A percentile compares a stretch with the other conserved stretches of the same genome.
phyloP scores from a whole-genome alignment of 2,888 invertebrate species.

The Galeruca laticollis region DNA sequence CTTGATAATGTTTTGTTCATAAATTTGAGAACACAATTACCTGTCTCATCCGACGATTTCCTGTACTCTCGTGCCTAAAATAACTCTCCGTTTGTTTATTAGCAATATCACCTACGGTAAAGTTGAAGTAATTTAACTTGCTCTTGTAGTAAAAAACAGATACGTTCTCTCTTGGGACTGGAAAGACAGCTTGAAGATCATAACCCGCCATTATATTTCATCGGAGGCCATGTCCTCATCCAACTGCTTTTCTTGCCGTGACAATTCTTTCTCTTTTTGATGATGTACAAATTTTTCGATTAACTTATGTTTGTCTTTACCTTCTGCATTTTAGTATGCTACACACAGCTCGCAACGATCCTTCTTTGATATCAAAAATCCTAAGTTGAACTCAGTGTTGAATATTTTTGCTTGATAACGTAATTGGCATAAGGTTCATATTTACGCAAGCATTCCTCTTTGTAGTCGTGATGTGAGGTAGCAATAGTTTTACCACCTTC shows the following conservation, averaged over 20 bases:
- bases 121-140: constrained; percentile 25
- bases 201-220: constrained; percentile 21
- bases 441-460: constrained; percentile 2
- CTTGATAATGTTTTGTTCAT: background rate
- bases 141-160: constrained; percentile 28
- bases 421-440: constrained; percentile 21
- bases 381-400: constrained; percentile 22
- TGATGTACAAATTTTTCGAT: constrained; percentile 10
- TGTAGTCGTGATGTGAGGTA: constrained; percentile 16
- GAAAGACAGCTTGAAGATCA: constrained; percentile 20
- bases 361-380: constrained; percentile 16
- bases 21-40: constrained; percentile 6
- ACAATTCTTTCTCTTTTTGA: constrained; percentile 19
- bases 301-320: constrained; percentile 15
- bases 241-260: constrained; percentile 22
- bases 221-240: constrained; percentile 13
- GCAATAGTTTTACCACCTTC: constrained; percentile 25
- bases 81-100: background rate
- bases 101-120: constrained; percentile 10
- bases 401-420: constrained; percentile 32
- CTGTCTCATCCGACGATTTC: constrained; percentile 12
- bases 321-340: constrained; percentile 13
- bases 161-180: too few relatives aligned
- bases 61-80: constrained; percentile 22
- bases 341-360: constrained; percentile 14